Conservation (phyloP, 2,888 invertebrate genomes). For the Leucoptera coffeella region DNA sequence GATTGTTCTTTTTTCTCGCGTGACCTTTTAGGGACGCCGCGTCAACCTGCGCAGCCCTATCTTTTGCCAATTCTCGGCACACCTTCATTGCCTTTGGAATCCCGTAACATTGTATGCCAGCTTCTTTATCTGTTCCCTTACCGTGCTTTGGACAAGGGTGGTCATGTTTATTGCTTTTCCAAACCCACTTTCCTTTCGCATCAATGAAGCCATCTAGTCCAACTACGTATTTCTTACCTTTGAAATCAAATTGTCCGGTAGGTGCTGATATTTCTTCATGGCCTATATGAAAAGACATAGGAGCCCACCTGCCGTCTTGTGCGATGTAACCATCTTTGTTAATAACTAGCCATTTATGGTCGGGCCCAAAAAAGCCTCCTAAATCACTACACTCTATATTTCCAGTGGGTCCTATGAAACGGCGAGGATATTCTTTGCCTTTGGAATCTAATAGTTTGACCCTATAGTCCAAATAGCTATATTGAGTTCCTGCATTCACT, state of each 20-base stretch:
- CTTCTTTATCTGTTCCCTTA: no score
- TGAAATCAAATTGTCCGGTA: no score
- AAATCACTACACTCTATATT: constrained; percentile 35
- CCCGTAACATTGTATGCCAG: no score
- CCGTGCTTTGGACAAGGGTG: no score
- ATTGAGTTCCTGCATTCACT: constrained; percentile 22
- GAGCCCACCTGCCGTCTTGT: constrained; percentile 36
- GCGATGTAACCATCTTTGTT: constrained; percentile 31
- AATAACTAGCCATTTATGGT: constrained; percentile 32
- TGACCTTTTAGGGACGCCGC: no score
- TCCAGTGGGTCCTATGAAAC: constrained; percentile 34
- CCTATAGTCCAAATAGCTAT: constrained; percentile 30
- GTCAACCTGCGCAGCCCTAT: no score
- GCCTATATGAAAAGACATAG: constrained; percentile 24
- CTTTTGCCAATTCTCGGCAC: no score
- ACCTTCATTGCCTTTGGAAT: no score
- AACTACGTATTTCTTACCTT: constrained; percentile 23
- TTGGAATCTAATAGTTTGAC: constrained; percentile 27
- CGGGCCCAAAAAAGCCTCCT: constrained; percentile 37
- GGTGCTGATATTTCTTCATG: no score
- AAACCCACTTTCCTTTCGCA: constrained; percentile 21
- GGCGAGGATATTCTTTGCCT: constrained; percentile 33
- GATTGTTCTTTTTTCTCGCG: no score
- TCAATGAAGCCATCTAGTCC: constrained; percentile 37
- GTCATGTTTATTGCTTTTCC: constrained; percentile 10